Evolutionary conservation across 2,113 vertebrate genomes (phyloP).

Genomic region (Sinosuthora webbiana): DNA sequence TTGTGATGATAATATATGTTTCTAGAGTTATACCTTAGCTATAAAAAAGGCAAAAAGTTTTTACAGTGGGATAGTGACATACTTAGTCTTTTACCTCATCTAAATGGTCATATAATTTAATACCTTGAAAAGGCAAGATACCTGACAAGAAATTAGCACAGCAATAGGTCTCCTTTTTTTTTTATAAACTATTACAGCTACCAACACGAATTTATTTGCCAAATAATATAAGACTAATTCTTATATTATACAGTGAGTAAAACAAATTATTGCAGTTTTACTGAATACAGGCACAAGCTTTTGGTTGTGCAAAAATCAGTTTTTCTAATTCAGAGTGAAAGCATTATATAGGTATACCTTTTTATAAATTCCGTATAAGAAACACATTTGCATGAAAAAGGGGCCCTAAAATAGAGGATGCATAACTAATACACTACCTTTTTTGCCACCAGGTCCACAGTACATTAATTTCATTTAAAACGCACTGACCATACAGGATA

Average conservation of each 20-base stretch:
- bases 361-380: not conserved
- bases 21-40: not conserved
- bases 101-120: not conserved
- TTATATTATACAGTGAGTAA: not conserved
- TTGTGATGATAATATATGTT: not conserved
- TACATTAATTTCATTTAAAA: slow-evolving; percentile 99
- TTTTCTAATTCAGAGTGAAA: not conserved
- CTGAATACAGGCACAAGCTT: not conserved
- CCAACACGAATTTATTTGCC: not conserved
- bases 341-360: not conserved
- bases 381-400: slow-evolving; percentile 55
- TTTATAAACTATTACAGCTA: not conserved
- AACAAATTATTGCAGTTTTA: not conserved
- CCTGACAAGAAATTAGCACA: slow-evolving; percentile 38
- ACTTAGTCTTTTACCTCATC: not conserved
- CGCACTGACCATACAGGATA: slow-evolving; percentile 94
- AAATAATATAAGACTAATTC: not conserved
- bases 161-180: not conserved
- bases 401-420: slow-evolving; percentile 71
- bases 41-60: not conserved
- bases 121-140: slow-evolving; percentile 36
- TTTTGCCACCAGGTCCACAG: slow-evolving; percentile 85
- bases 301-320: not conserved
- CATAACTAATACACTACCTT: slow-evolving; percentile 89
- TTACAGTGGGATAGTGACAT: not conserved